Evolutionary conservation across 2,888 invertebrate genomes (phyloP), one percentile per base, ranked within the genome.

Genomic region (Cephus runcator): DNA sequence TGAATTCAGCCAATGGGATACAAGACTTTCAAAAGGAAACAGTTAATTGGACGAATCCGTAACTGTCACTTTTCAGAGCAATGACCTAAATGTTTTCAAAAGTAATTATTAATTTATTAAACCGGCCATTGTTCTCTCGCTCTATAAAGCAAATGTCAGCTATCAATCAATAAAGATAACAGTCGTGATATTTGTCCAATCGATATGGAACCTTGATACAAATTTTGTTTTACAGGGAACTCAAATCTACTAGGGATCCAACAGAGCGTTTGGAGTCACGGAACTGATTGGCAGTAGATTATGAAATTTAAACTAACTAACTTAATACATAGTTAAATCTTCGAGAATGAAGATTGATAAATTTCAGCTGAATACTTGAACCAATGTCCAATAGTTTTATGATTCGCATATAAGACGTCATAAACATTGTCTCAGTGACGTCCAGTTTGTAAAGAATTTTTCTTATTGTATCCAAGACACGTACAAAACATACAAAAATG

Each of bases 401-500:
- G 23, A 40, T 40, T 40, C 15, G 40, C 4, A 40, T 40, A 40
- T 40, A 15, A 40, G 23, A 23, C 23, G 4, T 40, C 40, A 40
- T 40, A 40, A 40, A 23, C 4, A 40, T 40, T 6, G 56, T 9
- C 9, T 23, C 56, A 56, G 23, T 23, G 23, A 23, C 56, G 9
- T 56, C 9, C 9, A 56, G 6, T 56, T 23, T 56, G 56, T 56
- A 56, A 56, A 56, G 56, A 23, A 9, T 56, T 56, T 56, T 56
- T 56, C 56, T 56, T 56, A 56, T 56, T 56, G 56, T 23, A 56
- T 56, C 56, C 23, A 56, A 23, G 23, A 23, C 77, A 80, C 76
- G 78, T 83, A 76, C 80, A 80, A 77, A 77, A 76, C 69, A 15
- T 73, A 75, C 4, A 36, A 77, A 79, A 12, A 76, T 69, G 79